Percentiles rank a stretch among this genome's conserved stretches.
Evolutionary conservation across 2,888 invertebrate genomes (phyloP).

Genomic region (Eupeodes luniger): DNA sequence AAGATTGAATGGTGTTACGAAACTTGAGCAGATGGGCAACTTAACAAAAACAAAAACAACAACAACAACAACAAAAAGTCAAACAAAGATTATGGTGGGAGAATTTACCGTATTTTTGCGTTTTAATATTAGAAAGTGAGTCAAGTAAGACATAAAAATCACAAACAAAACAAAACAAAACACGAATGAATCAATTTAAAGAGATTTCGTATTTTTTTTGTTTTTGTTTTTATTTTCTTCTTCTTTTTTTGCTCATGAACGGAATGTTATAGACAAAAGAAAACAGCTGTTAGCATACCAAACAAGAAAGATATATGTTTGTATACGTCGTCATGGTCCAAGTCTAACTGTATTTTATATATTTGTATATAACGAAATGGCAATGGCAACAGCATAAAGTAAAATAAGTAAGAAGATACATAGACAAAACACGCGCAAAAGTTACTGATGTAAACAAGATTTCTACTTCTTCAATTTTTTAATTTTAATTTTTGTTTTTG

Average conservation of each 20-base stretch:
- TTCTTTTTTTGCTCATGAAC: neutral
- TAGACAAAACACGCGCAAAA: constrained; percentile 28
- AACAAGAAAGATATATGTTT: constrained; percentile 4
- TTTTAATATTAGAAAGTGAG: constrained; percentile 73
- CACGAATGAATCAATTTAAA: constrained; percentile 49
- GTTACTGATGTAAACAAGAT: constrained; percentile 40
- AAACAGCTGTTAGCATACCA: constrained; percentile 43
- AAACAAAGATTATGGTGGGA: constrained; percentile 25
- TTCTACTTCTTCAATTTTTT: constrained; percentile 19
- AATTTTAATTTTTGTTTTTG: neutral
- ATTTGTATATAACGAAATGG: constrained; percentile 9
- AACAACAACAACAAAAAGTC: neutral
- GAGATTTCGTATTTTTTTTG: constrained; percentile 33
- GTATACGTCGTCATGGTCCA: constrained; percentile 34
- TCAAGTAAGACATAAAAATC: constrained; percentile 52
- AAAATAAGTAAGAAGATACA: neutral
- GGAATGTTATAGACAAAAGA: constrained; percentile 13
- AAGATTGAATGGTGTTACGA: constrained; percentile 53
- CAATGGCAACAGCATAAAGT: neutral
- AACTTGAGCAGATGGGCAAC: constrained; percentile 44
- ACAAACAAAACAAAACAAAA: constrained; percentile 23
- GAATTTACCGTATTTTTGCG: constrained; percentile 37
- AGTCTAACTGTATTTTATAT: neutral
- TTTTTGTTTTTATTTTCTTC: neutral
- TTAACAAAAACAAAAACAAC: neutral